Evolutionary conservation across 2,888 invertebrate species (phyloP), one percentile per base, ranked within the genome.

Genomic region (Harpalus rubripes): DNA sequence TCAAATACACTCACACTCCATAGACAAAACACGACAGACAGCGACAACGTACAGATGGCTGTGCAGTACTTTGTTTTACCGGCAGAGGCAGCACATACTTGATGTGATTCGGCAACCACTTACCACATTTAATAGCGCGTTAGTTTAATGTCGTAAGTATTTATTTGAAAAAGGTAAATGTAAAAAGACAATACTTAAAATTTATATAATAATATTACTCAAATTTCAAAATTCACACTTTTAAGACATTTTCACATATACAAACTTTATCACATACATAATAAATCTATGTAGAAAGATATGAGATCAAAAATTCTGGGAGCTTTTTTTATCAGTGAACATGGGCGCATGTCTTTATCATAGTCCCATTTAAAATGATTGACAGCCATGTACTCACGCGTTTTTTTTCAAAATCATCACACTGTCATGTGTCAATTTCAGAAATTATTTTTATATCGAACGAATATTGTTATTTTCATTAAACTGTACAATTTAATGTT

Each of bases 211-310:
- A 76, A 84, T 84, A 65, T 84, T 63, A 52, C 26, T 65, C 44
- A 84, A 84, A 61, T 78, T 65, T 74, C 61, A 76, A 84, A 84
- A 84, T 65, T 63, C 84, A 84, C 78, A 84, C 78, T 84, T 84
- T 59, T 63, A 84, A 65, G 84, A 84, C 84, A 84, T 74, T 84
- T 84, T 84, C 84, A 84, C 84, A 84, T 84, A 65, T 84, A 83
- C 83, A 84, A 76, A 83, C 76, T 56, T 83, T 83, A 76, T 76
- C 76, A 83, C 83, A 83, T 83, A 83, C 76, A 76, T 61, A 83
- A 59, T 12, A 52, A 44, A 74, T 32, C 78, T 65, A 84, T 63
- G 52, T 78, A 76, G 76, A 84, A 83, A 78, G 78, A 84, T 84
- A 84, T 84, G 84, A 84, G 78, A 84, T 84, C 65, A 78, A 41